phyloP scores from a whole-genome alignment of 2,888 invertebrate genomes.

The Myathropa florea region DNA sequence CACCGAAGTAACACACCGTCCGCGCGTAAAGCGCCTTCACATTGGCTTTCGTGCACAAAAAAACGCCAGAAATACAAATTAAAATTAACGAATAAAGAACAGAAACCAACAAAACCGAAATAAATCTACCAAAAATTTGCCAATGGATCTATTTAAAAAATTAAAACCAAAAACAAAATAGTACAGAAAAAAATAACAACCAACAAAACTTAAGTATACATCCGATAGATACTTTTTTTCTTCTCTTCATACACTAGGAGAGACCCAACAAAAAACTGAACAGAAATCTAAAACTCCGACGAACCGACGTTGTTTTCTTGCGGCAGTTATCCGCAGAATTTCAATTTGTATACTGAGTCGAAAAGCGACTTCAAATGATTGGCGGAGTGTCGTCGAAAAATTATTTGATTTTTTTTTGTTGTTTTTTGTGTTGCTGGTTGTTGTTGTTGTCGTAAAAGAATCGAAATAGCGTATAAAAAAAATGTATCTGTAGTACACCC shows the following conservation, averaged over 20 bases:
- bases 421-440: background rate
- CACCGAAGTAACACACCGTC: constrained; percentile 38
- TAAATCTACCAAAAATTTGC: constrained; percentile 29
- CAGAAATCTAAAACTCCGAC: constrained; percentile 32
- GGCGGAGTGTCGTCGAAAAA: constrained; percentile 69
- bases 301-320: constrained; percentile 52
- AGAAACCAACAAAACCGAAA: background rate
- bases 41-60: background rate
- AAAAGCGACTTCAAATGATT: constrained; percentile 62
- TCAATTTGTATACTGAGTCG: constrained; percentile 67
- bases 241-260: background rate
- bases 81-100: background rate
- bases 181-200: background rate
- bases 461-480: constrained; percentile 44
- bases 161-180: background rate
- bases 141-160: constrained; percentile 20
- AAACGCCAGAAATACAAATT: background rate
- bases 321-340: constrained; percentile 68
- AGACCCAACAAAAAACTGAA: constrained; percentile 4
- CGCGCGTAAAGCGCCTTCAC: constrained; percentile 19
- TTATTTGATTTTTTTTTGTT: constrained; percentile 51
- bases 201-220: constrained; percentile 1
- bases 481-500: constrained; percentile 57
- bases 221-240: constrained; percentile 41
- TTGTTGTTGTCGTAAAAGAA: constrained; percentile 52